Evolutionary conservation across 1,140 invertebrate species (phyloP).

Genomic region (Hesperophylax magnus): DNA sequence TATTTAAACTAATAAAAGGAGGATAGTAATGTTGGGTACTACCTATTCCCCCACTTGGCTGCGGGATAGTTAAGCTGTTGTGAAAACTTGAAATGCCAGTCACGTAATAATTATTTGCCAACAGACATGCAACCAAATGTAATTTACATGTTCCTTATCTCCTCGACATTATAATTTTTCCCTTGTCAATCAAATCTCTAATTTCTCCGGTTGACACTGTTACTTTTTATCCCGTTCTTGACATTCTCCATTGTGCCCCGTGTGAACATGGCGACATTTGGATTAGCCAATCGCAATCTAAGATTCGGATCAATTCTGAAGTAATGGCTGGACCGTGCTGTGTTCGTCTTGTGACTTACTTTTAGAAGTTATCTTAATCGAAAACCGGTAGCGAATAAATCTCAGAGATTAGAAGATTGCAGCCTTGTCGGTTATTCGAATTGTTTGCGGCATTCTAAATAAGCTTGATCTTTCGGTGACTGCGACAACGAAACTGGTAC

Average conservation of each 20-base stretch:
- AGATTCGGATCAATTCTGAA: neutral
- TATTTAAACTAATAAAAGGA: no score
- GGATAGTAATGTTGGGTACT: no score
- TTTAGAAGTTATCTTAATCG: neutral
- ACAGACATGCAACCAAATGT: no score
- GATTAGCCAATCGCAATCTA: neutral
- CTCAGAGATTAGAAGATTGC: neutral
- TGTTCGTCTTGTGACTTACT: neutral
- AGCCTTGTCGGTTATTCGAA: no score
- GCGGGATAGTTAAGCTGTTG: no score
- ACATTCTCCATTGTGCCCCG: neutral
- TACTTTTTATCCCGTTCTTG: neutral
- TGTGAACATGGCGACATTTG: constrained; percentile 21
- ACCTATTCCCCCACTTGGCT: no score
- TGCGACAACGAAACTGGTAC: no score
- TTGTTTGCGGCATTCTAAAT: no score
- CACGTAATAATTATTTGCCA: no score
- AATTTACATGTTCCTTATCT: no score
- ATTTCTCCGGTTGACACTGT: constrained; percentile 7
- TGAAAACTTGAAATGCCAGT: no score
- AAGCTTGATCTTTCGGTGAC: no score
- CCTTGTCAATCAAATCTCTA: constrained; percentile 2
- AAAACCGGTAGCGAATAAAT: constrained; percentile 1
- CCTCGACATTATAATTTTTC: neutral
- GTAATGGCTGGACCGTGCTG: neutral